These are phyloP conservation scores for Malurus splendens DNA, from an alignment of 2,797 vertebrate species.

Conservation along the genomic window DNA sequence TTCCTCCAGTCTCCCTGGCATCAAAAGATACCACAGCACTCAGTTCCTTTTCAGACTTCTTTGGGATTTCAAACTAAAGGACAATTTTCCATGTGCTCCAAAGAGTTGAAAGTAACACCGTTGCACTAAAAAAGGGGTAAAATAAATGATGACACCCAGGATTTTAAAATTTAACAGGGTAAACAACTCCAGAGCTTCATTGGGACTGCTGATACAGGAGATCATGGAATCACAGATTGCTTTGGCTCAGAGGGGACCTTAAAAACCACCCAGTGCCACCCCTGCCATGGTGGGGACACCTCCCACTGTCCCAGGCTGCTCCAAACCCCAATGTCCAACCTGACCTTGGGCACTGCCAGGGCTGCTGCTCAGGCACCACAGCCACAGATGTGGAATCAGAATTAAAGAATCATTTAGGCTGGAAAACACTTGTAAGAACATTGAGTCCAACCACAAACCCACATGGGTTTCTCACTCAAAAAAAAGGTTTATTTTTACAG, in stretches of 20 bases:
- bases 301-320: not conserved
- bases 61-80: not conserved
- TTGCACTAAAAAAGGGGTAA: not conserved
- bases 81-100: not conserved
- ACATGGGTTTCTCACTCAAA: not conserved
- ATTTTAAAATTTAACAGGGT: not conserved
- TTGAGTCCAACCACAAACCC: not conserved
- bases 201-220: not conserved
- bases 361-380: not conserved
- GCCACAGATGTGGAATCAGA: not conserved
- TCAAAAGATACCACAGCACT: accelerated
- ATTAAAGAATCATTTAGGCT: not conserved
- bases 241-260: not conserved
- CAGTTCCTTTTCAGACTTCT: not conserved
- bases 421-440: not conserved
- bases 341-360: not conserved
- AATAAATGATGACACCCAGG: not conserved
- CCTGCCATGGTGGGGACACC: too few relatives aligned
- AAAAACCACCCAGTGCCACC: accelerated
- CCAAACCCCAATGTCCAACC: not conserved
- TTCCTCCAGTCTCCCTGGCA: not conserved
- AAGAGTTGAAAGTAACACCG: accelerated
- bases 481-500: not conserved
- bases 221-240: not conserved
- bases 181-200: not conserved